Base-by-base conservation (phyloP, 1,140 invertebrate species). In the Drosophila mojavensis region DNA sequence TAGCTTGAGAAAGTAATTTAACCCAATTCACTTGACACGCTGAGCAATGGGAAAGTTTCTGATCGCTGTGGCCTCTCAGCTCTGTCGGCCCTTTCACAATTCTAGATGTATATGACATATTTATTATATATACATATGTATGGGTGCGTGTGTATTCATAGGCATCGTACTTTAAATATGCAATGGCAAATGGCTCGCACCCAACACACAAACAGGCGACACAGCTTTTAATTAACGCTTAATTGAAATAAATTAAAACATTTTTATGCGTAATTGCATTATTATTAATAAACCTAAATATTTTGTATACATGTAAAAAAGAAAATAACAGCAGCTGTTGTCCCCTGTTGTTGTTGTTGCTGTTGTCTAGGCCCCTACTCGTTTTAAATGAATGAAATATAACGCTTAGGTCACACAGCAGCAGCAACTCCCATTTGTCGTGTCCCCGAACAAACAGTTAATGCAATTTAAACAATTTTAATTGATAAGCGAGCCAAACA, bases 171-270 rank as follows among this genome's bases (percentile, higher is more conserved):
- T 33, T 33, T 33, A 33, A 36, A 4, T 47, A 59, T 41, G 39
- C 39, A 59, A 24, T 59, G 56, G 15, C 50, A 56, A 30, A 55
- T 48, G 64, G 13, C 26, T 39, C 45, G 20, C 28, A 50, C 36
- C 26, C 56, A 68, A 55, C 43, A 26, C 53, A 67, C 13, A 59
- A 64, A 48, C 54, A 72, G 48, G 41, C 61, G 60, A 73, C 48
- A 56, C 30, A 69, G 58, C 55, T 74, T 47, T 90, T 90, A 90
- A 90, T 91, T 90, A 91, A 90, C 68, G 82, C 81, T 91, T 90
- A 91, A 90, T 90, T 90, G 86, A 90, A 90, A 90, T 90, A 90
- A 90, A 90, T 90, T 90, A 90, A 91, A 90, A 90, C 86, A 90
- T 90, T 90, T 90, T 90, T 90, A 90, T 90, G 86, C 86, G 88